These are phyloP conservation scores for Alosa alosa DNA, from an alignment of 2,113 vertebrate species.

Conservation along the genomic window DNA sequence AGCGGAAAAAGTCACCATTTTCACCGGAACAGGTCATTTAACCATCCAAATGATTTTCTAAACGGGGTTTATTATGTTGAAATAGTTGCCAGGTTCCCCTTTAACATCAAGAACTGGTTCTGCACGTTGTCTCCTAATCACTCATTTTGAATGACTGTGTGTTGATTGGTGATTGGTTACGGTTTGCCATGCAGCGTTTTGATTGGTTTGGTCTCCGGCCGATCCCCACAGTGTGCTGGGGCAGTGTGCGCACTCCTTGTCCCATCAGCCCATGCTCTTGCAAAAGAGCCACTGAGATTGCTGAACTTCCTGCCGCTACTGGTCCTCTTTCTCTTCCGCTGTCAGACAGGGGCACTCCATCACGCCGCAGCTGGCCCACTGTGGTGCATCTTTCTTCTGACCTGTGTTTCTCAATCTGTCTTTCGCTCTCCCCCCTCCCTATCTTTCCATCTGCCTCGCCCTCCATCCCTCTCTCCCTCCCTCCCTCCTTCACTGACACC, in stretches of 20 bases:
- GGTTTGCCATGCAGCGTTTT: background rate
- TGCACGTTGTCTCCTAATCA: background rate
- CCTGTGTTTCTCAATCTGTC: constrained; percentile 22
- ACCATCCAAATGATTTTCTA: too few relatives aligned
- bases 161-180: background rate
- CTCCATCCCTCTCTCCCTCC: constrained; percentile 29
- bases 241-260: background rate
- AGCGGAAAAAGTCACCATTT: too few relatives aligned
- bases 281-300: background rate
- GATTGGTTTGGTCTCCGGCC: background rate
- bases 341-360: constrained; percentile 40
- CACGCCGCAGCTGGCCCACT: constrained; percentile 32
- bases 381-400: constrained; percentile 24
- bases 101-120: too few relatives aligned
- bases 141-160: background rate
- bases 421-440: constrained; percentile 23
- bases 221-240: background rate
- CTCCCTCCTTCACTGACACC: constrained; percentile 7
- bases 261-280: background rate
- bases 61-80: too few relatives aligned
- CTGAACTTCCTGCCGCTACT: constrained; percentile 31
- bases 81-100: too few relatives aligned
- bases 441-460: constrained; percentile 40
- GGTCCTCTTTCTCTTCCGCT: constrained; percentile 44
- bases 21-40: too few relatives aligned